A percentile compares a stretch with the other conserved stretches of the same genome.
phyloP scores from a whole-genome alignment of 1,140 invertebrate genomes.

The Heliconius hermathena region DNA sequence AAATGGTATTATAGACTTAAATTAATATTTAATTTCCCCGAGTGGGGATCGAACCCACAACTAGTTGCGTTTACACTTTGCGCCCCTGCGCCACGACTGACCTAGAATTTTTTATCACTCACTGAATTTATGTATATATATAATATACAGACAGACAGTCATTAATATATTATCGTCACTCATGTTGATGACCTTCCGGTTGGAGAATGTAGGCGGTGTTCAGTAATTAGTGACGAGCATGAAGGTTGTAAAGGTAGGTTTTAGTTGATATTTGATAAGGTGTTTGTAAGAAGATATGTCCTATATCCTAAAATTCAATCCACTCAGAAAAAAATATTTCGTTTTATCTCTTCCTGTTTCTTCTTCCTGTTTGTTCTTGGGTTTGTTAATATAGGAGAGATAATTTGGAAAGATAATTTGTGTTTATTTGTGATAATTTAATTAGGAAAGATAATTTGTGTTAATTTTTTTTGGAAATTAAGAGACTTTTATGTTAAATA shows the following conservation, averaged over 20 bases:
- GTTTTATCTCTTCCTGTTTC: not conserved
- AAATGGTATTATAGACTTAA: no score
- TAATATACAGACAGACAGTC: not conserved
- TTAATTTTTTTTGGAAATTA: no score
- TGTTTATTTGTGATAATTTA: no score
- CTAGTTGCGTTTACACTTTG: no score
- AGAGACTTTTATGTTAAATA: no score
- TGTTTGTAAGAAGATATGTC: not conserved
- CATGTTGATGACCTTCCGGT: slow-evolving; percentile 5
- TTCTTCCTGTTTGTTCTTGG: not conserved
- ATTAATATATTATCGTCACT: not conserved
- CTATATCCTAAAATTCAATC: not conserved
- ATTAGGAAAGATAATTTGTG: no score
- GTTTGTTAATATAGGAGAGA: not conserved
- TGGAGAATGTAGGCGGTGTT: slow-evolving; percentile 1
- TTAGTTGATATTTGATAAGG: not conserved
- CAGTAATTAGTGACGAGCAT: slow-evolving; percentile 42
- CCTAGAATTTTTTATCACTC: no score
- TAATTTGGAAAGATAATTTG: no score
- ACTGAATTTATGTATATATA: no score
- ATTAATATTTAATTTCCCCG: no score
- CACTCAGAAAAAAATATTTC: not conserved
- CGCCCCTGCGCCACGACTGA: no score
- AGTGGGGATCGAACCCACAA: no score
- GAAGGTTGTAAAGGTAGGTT: slow-evolving; percentile 43